phyloP scores from a whole-genome alignment of 2,113 vertebrate species.

The Crotalus tigris region DNA sequence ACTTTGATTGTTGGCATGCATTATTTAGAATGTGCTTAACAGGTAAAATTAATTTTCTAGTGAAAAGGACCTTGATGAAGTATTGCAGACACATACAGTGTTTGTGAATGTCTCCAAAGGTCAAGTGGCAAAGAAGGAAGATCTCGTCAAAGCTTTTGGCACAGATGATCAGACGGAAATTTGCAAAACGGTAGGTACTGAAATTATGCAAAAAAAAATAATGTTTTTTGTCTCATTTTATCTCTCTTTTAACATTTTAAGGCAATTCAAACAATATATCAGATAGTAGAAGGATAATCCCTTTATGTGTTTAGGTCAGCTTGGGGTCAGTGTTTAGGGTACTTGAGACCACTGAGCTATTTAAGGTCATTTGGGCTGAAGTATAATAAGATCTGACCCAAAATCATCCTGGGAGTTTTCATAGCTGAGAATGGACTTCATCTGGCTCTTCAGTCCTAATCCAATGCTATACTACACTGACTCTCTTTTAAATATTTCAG shows the following conservation, averaged over 20 bases:
- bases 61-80: constrained; percentile 95
- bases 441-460: not conserved
- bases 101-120: constrained; percentile 98
- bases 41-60: constrained; percentile 57
- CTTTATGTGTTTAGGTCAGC: not conserved
- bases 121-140: constrained; percentile 92
- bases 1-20: not conserved
- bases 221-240: not conserved
- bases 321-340: not conserved
- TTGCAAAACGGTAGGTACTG: constrained; percentile 82
- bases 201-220: not conserved
- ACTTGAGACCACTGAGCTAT: not conserved
- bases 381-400: not conserved
- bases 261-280: not conserved
- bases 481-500: not conserved
- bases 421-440: not conserved
- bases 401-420: not conserved
- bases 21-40: not conserved
- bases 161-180: constrained; percentile 93
- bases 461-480: not conserved
- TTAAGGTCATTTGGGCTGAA: not conserved
- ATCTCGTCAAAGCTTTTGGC: constrained; percentile 82
- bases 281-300: not conserved
- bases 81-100: constrained; percentile 89
- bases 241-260: not conserved